Evolutionary conservation across 2,797 vertebrate genomes (phyloP), one percentile per base, ranked within the genome.

Genomic region (Syndactyla subalaris): DNA sequence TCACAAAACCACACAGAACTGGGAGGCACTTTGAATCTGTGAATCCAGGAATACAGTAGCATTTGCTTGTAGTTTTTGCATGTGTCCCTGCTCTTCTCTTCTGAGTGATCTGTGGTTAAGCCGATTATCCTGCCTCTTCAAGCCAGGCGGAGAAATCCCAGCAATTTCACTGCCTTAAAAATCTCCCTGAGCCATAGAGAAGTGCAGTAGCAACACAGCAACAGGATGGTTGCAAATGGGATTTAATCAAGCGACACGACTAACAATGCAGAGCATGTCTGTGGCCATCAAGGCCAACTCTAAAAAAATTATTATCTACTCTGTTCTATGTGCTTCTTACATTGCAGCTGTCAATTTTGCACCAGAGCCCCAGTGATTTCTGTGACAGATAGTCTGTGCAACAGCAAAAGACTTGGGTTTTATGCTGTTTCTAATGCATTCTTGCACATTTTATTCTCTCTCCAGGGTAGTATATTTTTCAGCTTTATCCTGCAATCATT

Each of bases 331-430:
- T 87, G 38, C 54, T 85, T 66, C 78, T 78, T 78, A 76, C 70
- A 55, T 39, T 80, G 36, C 61, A 92, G 46, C 78, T 95, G 91
- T 83, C 92, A 68, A 41, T 55, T 75, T 74, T 75, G 76, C 75
- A 84, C 62, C 66, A 73, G 68, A 62, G n/a, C 52, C 39, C 75
- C 55, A 58, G 72, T 84, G 82, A 85, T 85, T 97, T 84, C 78
- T 49, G 16, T 86, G 91, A 92, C 72, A 85, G 71, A 94, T 82
- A 76, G 59, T 43, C n/a, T 41, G 49, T 72, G 65, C 43, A 72
- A 88, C 62, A 92, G 62, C 62, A 93, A 61, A 76, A 87, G 20
- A 51, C 43, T 93, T 85, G 57, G 30, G 93, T 93, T 95, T 93
- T 81, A 75, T 78, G 32, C 46, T 78, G 62, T 49, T 45, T 52